A percentile compares a stretch with the other conserved stretches of the same genome.
Conservation (phyloP, 2,113 vertebrate genomes). For the Vulpes vulpes region DNA sequence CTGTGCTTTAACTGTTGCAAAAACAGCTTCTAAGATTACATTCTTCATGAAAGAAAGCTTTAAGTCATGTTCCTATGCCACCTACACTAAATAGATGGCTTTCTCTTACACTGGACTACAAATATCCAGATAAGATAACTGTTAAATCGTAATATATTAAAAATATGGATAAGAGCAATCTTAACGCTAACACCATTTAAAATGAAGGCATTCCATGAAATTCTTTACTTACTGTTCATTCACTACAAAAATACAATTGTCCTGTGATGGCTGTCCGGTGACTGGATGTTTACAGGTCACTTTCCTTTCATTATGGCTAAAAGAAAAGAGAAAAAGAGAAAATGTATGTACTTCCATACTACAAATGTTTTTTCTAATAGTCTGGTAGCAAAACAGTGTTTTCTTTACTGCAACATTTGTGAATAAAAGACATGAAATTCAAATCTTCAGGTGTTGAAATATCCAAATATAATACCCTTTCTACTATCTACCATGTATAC, state of each 20-base stretch:
- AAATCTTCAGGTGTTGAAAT: not conserved
- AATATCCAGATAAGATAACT: not conserved
- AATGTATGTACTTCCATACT: not conserved
- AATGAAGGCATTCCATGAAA: not conserved
- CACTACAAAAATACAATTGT: slow-evolving; percentile 99
- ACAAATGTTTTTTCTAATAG: not conserved
- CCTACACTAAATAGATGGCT: not conserved
- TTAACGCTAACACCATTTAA: not conserved
- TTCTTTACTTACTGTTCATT: slow-evolving; percentile 96
- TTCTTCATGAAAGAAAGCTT: not conserved
- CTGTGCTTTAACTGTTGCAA: not conserved
- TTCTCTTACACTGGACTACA: not conserved
- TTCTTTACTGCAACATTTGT: not conserved
- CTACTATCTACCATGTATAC: not conserved
- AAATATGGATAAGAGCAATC: not conserved
- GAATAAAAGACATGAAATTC: not conserved
- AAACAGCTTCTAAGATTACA: slow-evolving; percentile 51
- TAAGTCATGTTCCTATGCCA: not conserved
- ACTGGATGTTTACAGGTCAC: slow-evolving; percentile 99
- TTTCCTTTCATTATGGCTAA: slow-evolving; percentile 98
- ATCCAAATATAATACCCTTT: not conserved
- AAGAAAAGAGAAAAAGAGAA: slow-evolving; percentile 67
- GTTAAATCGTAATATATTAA: not conserved
- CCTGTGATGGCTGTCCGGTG: slow-evolving; percentile 95
- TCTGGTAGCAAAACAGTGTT: not conserved